These are phyloP conservation scores for Drosophila athabasca DNA, from an alignment of 1,140 invertebrate species.

Conservation along the genomic window DNA sequence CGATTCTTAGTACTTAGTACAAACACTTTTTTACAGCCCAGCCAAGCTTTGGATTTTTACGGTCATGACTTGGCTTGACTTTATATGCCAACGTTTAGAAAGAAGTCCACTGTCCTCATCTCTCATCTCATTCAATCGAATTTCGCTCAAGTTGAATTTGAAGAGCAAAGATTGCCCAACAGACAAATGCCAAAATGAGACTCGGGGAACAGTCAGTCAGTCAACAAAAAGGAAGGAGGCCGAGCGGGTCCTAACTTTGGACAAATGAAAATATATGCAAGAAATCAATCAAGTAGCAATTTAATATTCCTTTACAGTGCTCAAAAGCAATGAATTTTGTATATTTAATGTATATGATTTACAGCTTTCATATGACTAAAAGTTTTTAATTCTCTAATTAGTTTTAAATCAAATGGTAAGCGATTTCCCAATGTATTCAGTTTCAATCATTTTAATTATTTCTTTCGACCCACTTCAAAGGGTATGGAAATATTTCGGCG, in stretches of 20 bases:
- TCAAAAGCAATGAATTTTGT: too few species aligned
- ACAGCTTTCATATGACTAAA: neutral
- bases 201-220: slow-evolving; percentile 10
- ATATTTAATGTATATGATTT: too few species aligned
- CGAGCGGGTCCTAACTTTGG: slow-evolving; percentile 32
- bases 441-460: slow-evolving; percentile 6
- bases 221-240: neutral
- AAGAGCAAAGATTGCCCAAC: slow-evolving; percentile 32
- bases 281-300: slow-evolving; percentile 32
- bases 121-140: slow-evolving; percentile 19
- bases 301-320: slow-evolving; percentile 2
- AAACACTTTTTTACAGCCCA: slow-evolving; percentile 23
- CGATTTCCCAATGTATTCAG: neutral
- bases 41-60: slow-evolving; percentile 20
- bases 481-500: slow-evolving; percentile 26
- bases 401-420: neutral
- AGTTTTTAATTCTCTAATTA: neutral
- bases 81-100: slow-evolving; percentile 13
- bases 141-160: slow-evolving; percentile 42
- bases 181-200: slow-evolving; percentile 34
- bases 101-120: neutral
- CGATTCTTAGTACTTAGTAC: slow-evolving; percentile 19
- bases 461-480: slow-evolving; percentile 12
- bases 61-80: slow-evolving; percentile 26
- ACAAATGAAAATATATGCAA: slow-evolving; percentile 40